Evolutionary conservation across 2,797 vertebrate species (phyloP).

Genomic region (Hippocampus kuda): DNA sequence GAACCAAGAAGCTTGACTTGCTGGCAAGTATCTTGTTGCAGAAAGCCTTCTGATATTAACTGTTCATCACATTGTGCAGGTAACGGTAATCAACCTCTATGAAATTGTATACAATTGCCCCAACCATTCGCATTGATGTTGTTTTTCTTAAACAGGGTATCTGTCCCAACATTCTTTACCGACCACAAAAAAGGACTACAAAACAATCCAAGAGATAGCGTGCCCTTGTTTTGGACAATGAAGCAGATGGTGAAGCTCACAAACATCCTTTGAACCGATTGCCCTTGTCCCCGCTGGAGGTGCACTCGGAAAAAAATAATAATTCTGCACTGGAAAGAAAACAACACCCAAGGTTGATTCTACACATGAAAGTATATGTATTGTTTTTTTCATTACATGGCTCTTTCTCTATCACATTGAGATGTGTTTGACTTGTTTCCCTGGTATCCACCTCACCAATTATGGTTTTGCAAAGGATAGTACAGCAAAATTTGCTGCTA

Average conservation of each 20-base stretch:
- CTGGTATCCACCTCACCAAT: neutral
- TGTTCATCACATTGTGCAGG: neutral
- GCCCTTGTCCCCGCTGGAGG: slow-evolving; percentile 55
- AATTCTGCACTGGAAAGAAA: slow-evolving; percentile 43
- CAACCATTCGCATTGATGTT: neutral
- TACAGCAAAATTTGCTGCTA: slow-evolving; percentile 24
- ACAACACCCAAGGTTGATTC: slow-evolving; percentile 31
- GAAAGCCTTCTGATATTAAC: neutral
- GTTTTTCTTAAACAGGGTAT: neutral
- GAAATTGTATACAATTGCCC: neutral
- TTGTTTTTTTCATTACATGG: neutral
- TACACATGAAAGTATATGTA: neutral
- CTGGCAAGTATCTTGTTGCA: neutral
- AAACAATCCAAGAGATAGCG: neutral
- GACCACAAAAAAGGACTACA: neutral
- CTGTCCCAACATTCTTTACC: neutral
- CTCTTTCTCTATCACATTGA: neutral
- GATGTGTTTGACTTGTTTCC: neutral
- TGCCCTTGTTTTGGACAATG: neutral
- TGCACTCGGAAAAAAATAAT: slow-evolving; percentile 25
- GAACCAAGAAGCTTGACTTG: neutral
- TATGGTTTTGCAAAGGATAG: neutral
- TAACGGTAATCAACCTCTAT: neutral
- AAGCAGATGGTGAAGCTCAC: neutral
- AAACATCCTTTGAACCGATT: slow-evolving; percentile 47